Percentiles rank a stretch among this genome's conserved stretches.
phyloP scores from a whole-genome alignment of 1,140 invertebrate species.

The Pygmarrhopalites habei region DNA sequence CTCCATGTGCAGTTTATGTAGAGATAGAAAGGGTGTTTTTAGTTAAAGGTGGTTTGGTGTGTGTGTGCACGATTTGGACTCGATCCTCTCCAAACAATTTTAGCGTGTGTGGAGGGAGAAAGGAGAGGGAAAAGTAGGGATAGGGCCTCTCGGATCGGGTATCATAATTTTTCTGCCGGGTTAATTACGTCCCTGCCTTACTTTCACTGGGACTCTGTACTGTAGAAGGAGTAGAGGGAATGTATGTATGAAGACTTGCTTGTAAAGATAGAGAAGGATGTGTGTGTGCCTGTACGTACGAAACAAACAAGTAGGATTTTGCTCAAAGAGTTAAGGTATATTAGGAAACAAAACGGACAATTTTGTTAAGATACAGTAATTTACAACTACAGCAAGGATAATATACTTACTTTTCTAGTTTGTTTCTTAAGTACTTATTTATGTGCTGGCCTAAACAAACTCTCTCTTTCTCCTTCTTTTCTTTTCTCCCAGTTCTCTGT shows the following conservation, averaged over 20 bases:
- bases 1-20: no score
- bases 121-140: slow-evolving; percentile 13
- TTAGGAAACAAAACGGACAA: slow-evolving; percentile 4
- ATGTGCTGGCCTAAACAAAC: slow-evolving; percentile 11
- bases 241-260: no score
- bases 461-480: neutral
- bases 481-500: no score
- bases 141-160: neutral
- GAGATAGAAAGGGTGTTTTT: no score
- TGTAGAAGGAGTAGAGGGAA: no score
- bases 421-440: slow-evolving; percentile 14
- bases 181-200: slow-evolving; percentile 21
- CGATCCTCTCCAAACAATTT: no score
- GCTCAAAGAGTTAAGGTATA: no score
- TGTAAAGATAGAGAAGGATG: no score
- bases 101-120: neutral
- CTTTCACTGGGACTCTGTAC: slow-evolving; percentile 3
- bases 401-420: slow-evolving; percentile 16
- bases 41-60: no score
- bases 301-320: no score
- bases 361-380: slow-evolving; percentile 14
- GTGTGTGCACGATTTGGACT: no score
- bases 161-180: slow-evolving; percentile 29
- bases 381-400: slow-evolving; percentile 11
- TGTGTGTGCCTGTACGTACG: no score